These are phyloP conservation scores for Melitaea athalia DNA, from an alignment of 2,888 invertebrate genomes.

Conservation along the genomic window DNA sequence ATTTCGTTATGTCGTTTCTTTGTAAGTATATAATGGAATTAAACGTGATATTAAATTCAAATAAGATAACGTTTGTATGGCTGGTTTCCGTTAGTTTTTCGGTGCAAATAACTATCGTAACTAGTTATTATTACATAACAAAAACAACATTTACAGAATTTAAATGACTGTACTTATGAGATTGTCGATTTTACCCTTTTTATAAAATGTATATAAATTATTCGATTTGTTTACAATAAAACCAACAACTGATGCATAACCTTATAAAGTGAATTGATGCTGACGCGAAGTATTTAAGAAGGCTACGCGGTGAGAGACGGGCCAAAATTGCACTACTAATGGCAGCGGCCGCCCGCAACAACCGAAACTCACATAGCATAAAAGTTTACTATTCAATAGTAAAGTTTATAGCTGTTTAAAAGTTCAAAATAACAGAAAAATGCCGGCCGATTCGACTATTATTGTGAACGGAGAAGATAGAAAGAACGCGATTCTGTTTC, in stretches of 20 bases:
- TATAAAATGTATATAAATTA: constrained; percentile 18
- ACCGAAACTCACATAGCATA: constrained; percentile 33
- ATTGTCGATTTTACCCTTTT: constrained; percentile 19
- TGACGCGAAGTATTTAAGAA: constrained; percentile 74
- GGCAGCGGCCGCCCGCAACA: constrained; percentile 65
- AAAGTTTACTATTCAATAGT: constrained; percentile 30
- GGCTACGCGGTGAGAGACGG: constrained; percentile 60
- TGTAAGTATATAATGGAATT: too few species aligned
- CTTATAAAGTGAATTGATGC: constrained; percentile 73
- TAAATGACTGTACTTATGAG: too few species aligned
- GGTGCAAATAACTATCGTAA: too few species aligned
- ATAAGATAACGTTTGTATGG: too few species aligned
- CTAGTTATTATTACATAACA: too few species aligned
- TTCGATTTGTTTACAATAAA: constrained; percentile 37
- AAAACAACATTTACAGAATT: too few species aligned
- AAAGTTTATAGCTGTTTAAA: constrained; percentile 25
- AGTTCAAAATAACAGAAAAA: constrained; percentile 43
- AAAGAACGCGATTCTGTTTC: constrained; percentile 66
- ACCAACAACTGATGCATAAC: constrained; percentile 49
- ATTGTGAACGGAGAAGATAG: constrained; percentile 62
- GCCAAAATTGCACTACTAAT: constrained; percentile 64
- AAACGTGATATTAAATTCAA: too few species aligned
- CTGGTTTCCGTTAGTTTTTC: too few species aligned
- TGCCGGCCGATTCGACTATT: constrained; percentile 77
- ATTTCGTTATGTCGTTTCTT: too few species aligned